A percentile compares a stretch with the other conserved stretches of the same genome.
Evolutionary conservation across 2,113 vertebrate species (phyloP).

Genomic region (Chionomys nivalis): DNA sequence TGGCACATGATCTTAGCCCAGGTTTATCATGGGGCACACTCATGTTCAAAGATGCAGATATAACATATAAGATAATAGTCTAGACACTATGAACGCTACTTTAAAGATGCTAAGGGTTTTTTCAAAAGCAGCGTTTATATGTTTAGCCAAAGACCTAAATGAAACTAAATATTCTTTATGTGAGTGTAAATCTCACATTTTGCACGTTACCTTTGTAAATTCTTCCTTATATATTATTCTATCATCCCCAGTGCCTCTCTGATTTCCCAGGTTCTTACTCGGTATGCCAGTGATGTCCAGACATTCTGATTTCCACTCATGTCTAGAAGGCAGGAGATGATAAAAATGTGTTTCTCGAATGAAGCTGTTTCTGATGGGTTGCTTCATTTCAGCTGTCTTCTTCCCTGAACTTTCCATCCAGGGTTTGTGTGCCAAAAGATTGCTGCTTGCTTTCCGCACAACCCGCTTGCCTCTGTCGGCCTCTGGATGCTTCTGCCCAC

Average conservation of each 20-base stretch:
- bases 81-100: not conserved
- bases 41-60: not conserved
- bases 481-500: not conserved
- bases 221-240: not conserved
- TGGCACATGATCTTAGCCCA: not conserved
- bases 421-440: not conserved
- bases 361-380: not conserved
- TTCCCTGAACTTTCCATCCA: conserved; percentile 40
- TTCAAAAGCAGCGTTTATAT: not conserved
- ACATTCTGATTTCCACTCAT: not conserved
- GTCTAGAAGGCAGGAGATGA: not conserved
- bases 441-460: conserved; percentile 50
- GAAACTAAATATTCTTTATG: not conserved
- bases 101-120: not conserved
- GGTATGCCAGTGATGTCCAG: not conserved
- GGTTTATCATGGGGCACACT: not conserved
- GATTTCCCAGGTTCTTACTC: not conserved
- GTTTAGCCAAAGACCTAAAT: not conserved
- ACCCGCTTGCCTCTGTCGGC: not conserved
- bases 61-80: not conserved
- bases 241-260: not conserved
- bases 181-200: conserved; percentile 23
- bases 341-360: not conserved
- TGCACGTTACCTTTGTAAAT: not conserved
- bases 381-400: not conserved